Base-by-base conservation (phyloP, 1,140 invertebrate genomes). In the Dendrolimus kikuchii region DNA sequence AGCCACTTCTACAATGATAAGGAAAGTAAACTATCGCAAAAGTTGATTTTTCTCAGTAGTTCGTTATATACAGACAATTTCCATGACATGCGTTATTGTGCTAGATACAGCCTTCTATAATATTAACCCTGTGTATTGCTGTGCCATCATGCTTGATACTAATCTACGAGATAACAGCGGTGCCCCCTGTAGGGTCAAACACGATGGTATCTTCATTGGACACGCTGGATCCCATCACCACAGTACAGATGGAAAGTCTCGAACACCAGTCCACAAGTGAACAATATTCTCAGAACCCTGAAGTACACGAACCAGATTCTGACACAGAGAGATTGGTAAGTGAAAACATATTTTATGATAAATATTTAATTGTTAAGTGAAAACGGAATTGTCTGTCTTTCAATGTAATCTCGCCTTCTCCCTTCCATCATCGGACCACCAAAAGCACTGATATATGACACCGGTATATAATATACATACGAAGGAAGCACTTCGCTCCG, bases 181-280 rank as follows among this genome's bases (percentile, higher is more conserved):
- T 75, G 64, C 82, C 69, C 69, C 82, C 81, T 73, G 72, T 74
- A 88, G 92, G 92, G 57, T 93, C 92, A 46, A 92, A 92, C 67
- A 93, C 92, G 7, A 92, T 93, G 91, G 90, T 93, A 3, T 92
- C 92, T 0, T 92, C 91, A 8, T 89, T 92, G 51, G 92, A 93
- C 66, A 92, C 91, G 10, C 71, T 92, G 58, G 92, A 91, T 56
- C 88, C 89, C 38, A 70, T 88, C 23, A 88, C 87, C 0, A 74
- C 86, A 0, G 77, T 88, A 5, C 84, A 84, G 51, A 76, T 88
- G 69, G 80, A 88, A 51, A 85, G 83, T 47, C 51, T 87, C 42
- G 87, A 87, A 55, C 82, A 87, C 49, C 78, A 78, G 47, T 86
- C 83, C 4, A 86, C 78, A 2, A 87, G 87, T 53, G 86, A 88